phyloP scores from a whole-genome alignment of 2,797 vertebrate genomes.

The Tenualosa ilisha region DNA sequence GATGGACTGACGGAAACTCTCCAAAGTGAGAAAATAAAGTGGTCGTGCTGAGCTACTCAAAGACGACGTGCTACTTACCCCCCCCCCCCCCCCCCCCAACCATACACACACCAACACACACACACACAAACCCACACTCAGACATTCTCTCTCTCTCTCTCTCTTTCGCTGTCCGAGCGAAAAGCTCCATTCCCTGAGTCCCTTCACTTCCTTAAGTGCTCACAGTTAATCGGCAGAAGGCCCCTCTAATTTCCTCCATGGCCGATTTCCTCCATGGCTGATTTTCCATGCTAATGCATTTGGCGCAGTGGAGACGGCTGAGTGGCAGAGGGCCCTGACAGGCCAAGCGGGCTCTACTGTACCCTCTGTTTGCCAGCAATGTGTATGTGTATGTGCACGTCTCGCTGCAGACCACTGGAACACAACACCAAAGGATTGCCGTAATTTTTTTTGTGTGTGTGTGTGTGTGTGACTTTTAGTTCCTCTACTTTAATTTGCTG shows the following conservation, averaged over 20 bases:
- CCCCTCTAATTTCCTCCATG: neutral
- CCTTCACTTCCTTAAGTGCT: constrained; percentile 6
- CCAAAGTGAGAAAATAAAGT: neutral
- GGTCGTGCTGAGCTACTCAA: neutral
- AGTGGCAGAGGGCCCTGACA: neutral
- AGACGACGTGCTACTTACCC: neutral
- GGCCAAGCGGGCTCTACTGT: neutral
- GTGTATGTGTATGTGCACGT: neutral
- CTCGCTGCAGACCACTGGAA: neutral
- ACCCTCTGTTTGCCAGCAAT: neutral
- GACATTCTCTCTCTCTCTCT: too few species aligned
- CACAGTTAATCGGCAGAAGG: neutral
- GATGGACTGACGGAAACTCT: neutral
- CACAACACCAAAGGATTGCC: neutral
- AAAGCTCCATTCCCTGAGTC: neutral
- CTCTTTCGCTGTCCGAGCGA: neutral
- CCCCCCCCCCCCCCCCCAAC: neutral
- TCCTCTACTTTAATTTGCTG: neutral
- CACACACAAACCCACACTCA: too few species aligned
- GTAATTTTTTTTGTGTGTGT: neutral
- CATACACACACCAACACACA: neutral
- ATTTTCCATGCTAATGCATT: neutral
- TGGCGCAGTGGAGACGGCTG: neutral
- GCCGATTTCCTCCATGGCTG: neutral
- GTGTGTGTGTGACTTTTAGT: neutral